A percentile compares a stretch with the other conserved stretches of the same genome.
Conservation (phyloP, 2,113 vertebrate species). For the Paralichthys olivaceus region DNA sequence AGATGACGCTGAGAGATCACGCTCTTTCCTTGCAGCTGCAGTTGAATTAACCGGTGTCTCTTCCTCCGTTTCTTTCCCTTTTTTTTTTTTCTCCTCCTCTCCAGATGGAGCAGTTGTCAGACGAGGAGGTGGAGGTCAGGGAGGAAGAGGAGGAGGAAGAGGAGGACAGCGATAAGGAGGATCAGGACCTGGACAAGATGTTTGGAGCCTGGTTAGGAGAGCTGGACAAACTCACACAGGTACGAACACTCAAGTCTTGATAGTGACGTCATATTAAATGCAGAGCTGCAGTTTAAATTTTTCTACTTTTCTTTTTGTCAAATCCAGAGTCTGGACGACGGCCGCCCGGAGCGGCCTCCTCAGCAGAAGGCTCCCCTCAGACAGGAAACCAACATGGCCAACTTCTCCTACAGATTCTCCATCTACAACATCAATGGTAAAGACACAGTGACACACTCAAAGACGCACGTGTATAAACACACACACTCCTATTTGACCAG, state of each 20-base stretch:
- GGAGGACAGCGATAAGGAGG: conserved; percentile 95
- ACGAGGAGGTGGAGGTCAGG: conserved; percentile 93
- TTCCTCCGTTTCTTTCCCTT: not conserved
- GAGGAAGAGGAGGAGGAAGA: conserved; percentile 87
- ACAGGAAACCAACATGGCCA: conserved; percentile 96
- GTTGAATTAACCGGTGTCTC: not conserved
- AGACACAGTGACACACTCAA: not conserved
- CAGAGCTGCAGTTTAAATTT: too few relatives aligned
- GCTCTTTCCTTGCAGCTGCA: not conserved
- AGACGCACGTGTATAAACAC: not conserved
- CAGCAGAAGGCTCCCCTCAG: conserved; percentile 92
- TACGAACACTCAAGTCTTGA: conserved; percentile 50
- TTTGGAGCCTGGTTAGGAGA: conserved; percentile 98
- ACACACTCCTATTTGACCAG: not conserved
- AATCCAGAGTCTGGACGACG: conserved; percentile 91
- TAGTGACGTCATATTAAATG: too few relatives aligned
- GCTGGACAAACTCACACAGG: conserved; percentile 97
- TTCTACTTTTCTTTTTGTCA: not conserved
- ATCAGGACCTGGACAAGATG: conserved; percentile 98
- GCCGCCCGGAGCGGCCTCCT: conserved; percentile 81
- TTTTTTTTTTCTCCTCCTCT: not conserved
- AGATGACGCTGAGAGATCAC: conserved; percentile 18
- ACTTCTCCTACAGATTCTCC: conserved; percentile 98
- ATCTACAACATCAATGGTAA: conserved; percentile 98
- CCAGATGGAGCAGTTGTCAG: conserved; percentile 95